Evolutionary conservation across 1,140 invertebrate genomes (phyloP), one percentile per base, ranked within the genome.

Genomic region (Drosophila tropicalis): DNA sequence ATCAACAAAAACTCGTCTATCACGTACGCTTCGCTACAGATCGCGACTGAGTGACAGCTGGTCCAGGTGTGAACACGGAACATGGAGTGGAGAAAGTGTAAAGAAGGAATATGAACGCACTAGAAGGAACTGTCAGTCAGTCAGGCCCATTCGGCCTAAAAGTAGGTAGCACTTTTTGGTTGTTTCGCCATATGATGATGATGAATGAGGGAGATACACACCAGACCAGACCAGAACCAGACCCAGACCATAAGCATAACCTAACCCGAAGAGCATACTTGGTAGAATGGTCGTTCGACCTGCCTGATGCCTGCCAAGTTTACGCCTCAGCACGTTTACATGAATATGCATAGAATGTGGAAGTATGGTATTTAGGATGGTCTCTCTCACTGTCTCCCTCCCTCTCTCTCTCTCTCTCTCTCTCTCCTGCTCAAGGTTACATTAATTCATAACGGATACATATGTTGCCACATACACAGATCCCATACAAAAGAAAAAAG

Each of bases 1-100:
- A 13, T 39, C 36, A 70, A 73, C 76, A 79, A 61, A 79, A 62
- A 66, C 68, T 70, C 76, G 67, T 85, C 71, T 39, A 86, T 81
- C 82, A 85, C 56, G 62, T 47, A 72, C 64, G 62, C 62, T 6
- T 71, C 61, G 69, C 39, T 71, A 67, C 17, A 80, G 65, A 68
- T 79, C 70, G 36, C 7, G 22, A 9, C 61, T 76, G 62, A 40
- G 62, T 77, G 74, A 77, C 74, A 77, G 74, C 32, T 76, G 73
- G 67, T 62, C 65, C 74, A 77, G 74, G 72, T 76, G 72, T 70
- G 36, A 76, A 76, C 36, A 19, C 29, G 12, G 12, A 12, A 39
- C 29, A 29, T 19, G 19, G 25, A 55, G 19, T 34, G 17, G 22
- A 36, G 17, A 15, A 29, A 36, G 39, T 36, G 12, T 12, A 19